Conservation (phyloP, 2,797 vertebrate genomes). For the Tenualosa thibaudeaui region DNA sequence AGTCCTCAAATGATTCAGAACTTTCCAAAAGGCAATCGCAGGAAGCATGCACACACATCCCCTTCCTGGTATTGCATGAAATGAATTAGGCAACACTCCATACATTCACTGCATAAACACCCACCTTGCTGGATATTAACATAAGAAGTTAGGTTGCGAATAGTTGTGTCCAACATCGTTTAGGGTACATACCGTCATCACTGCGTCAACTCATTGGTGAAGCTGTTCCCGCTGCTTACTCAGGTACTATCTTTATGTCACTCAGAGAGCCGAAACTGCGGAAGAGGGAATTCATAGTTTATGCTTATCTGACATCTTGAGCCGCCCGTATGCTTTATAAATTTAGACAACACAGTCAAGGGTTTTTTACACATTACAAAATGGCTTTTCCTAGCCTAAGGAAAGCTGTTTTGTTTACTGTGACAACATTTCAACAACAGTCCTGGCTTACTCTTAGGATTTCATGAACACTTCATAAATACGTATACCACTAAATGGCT, state of each 20-base stretch:
- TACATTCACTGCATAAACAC: background rate
- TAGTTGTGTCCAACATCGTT: too few relatives aligned
- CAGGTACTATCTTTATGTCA: background rate
- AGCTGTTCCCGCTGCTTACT: background rate
- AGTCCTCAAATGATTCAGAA: background rate
- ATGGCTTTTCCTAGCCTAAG: too few relatives aligned
- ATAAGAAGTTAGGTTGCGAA: too few relatives aligned
- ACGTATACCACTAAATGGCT: background rate
- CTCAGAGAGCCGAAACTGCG: background rate
- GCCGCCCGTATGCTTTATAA: too few relatives aligned
- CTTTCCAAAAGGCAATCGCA: background rate
- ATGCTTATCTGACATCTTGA: background rate
- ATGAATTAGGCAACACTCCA: background rate
- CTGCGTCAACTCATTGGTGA: background rate
- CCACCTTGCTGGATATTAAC: background rate
- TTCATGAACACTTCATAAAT: too few relatives aligned
- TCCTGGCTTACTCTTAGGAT: too few relatives aligned
- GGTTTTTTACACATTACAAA: too few relatives aligned
- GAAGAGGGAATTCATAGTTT: background rate
- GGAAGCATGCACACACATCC: conserved; percentile 31
- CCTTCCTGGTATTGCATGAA: conserved; percentile 44
- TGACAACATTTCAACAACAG: too few relatives aligned
- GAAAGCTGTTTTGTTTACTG: too few relatives aligned
- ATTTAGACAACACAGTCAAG: too few relatives aligned
- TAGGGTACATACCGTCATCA: background rate